Evolutionary conservation across 2,888 invertebrate species (phyloP), one percentile per base, ranked within the genome.

Genomic region (Phyllotreta cruciferae): DNA sequence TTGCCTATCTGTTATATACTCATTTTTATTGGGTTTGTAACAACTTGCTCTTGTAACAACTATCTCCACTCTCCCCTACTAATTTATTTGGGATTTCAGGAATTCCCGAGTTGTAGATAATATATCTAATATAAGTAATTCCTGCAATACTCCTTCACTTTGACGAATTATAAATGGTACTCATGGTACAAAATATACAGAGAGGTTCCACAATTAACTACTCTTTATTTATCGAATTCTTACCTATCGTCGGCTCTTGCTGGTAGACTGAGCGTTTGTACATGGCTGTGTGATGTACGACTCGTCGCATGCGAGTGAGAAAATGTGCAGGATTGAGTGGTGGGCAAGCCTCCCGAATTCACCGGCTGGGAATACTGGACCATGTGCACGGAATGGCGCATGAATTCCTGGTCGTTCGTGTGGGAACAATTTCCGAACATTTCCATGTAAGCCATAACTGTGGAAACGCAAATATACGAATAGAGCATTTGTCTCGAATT

Each of bases 361-460:
- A 63, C 24, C 6, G 73, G 66, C 64, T 70, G 74, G 5, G 71
- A 70, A 75, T 77, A 78, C 38, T 79, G 79, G 14, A 78, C 79
- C 81, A 82, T 78, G 79, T 95, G 94, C 75, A 95, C 88, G 3
- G 96, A 95, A 81, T 94, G 94, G 53, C 94, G 87, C 80, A 93
- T 87, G 81, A 92, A 90, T 74, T 93, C 93, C 61, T 88, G 86
- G 60, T 87, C 88, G 71, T 88, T 89, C 66, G 89, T 88, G 76
- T 93, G 93, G 71, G 92, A 91, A 83, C 94, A 94, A 81, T 92
- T 92, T 14, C 93, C 93, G 77, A 94, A 92, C 88, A 95, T 94
- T 84, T 96, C 94, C 95, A 96, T 95, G 82, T 96, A 96, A 69
- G 94, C 94, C 91, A 94, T 93, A 77, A 96, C 95, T 94, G 86